Percentiles rank a stretch among this genome's conserved stretches.
phyloP scores from a whole-genome alignment of 2,113 vertebrate species.

The Benitochromis conjunctus region DNA sequence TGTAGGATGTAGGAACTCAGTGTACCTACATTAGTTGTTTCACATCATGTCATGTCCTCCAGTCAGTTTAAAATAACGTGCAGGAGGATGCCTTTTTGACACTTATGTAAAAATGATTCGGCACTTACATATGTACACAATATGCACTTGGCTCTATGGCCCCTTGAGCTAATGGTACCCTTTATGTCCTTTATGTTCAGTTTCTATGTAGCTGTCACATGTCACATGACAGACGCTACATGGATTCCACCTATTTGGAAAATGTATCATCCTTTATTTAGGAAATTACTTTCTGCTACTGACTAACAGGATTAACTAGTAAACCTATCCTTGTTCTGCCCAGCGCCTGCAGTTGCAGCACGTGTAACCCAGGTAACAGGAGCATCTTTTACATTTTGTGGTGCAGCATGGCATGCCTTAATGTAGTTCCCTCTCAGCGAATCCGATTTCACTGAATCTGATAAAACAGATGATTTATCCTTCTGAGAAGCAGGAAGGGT shows the following conservation, averaged over 20 bases:
- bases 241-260: neutral
- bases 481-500: neutral
- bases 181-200: neutral
- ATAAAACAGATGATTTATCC: slow-evolving; percentile 49
- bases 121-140: neutral
- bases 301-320: neutral
- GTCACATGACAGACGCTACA: neutral
- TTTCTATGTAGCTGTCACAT: neutral
- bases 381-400: neutral
- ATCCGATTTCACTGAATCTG: slow-evolving; percentile 28
- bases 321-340: neutral
- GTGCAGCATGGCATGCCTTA: neutral
- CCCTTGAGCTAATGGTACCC: neutral
- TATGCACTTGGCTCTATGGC: slow-evolving; percentile 2
- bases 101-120: neutral
- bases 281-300: neutral
- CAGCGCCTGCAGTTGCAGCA: neutral
- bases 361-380: neutral
- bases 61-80: neutral
- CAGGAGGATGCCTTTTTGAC: neutral
- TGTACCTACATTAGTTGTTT: neutral
- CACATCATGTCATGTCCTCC: neutral
- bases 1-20: neutral
- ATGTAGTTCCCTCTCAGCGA: neutral
- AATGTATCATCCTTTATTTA: neutral